These are phyloP conservation scores for Heliconius erato DNA, from an alignment of 2,888 invertebrate species.

Conservation along the genomic window DNA sequence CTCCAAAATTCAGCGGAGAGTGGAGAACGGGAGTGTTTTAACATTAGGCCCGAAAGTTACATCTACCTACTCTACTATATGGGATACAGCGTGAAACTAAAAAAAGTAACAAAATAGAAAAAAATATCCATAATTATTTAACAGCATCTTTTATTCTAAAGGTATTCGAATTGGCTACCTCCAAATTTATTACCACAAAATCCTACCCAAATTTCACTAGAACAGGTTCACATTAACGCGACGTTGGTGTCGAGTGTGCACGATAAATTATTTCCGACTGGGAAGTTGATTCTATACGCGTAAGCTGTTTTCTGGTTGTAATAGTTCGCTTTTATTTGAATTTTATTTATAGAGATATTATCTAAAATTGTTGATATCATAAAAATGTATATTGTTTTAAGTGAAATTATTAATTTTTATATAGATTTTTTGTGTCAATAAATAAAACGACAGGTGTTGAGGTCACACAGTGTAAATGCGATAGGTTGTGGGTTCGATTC, in stretches of 20 bases:
- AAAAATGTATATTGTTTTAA: too few relatives aligned
- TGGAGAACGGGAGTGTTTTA: too few relatives aligned
- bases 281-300: constrained; percentile 58
- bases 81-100: not conserved
- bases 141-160: not conserved
- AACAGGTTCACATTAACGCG: constrained; percentile 45
- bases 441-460: too few relatives aligned
- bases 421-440: too few relatives aligned
- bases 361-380: not conserved
- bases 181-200: not conserved
- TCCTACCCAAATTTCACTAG: constrained; percentile 12
- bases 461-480: too few relatives aligned
- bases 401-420: too few relatives aligned
- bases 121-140: not conserved
- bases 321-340: not conserved
- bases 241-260: constrained; percentile 50
- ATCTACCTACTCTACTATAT: not conserved
- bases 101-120: not conserved
- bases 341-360: not conserved
- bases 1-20: too few relatives aligned
- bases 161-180: not conserved
- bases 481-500: too few relatives aligned
- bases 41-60: not conserved
- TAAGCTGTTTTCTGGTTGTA: constrained; percentile 47
- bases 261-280: constrained; percentile 66